Evolutionary conservation across 2,797 vertebrate species (phyloP).

Genomic region (Karalla daura): DNA sequence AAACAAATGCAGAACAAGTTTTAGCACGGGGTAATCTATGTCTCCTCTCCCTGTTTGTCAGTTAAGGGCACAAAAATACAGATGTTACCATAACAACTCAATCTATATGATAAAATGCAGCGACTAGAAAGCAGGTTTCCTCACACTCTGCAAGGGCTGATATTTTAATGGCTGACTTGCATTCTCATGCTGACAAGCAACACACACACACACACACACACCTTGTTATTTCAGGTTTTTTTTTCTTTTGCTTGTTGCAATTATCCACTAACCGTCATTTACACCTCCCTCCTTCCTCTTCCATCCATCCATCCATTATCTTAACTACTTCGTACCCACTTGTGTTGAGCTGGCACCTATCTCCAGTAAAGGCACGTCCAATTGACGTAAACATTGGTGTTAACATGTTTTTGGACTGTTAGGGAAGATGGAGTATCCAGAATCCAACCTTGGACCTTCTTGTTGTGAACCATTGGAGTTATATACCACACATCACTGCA

Average conservation of each 20-base stretch:
- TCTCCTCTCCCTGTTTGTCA: constrained; percentile 5
- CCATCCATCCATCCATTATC: no score
- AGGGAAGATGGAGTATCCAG: no score
- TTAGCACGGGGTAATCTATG: constrained; percentile 23
- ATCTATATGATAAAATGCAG: constrained; percentile 38
- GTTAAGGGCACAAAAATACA: constrained; percentile 23
- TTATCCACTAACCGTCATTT: not conserved
- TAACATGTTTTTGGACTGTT: no score
- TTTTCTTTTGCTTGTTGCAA: constrained; percentile 5
- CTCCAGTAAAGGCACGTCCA: no score
- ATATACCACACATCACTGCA: constrained; percentile 9
- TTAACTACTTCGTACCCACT: no score
- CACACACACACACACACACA: constrained; percentile 21
- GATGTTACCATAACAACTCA: constrained; percentile 11
- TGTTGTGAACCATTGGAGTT: no score
- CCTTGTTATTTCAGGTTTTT: no score
- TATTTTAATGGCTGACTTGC: constrained; percentile 30
- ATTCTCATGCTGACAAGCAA: no score
- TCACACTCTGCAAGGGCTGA: constrained; percentile 3
- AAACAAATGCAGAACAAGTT: constrained; percentile 33
- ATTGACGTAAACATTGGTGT: no score
- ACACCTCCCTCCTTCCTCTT: no score
- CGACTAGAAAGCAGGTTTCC: constrained; percentile 1
- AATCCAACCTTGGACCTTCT: no score
- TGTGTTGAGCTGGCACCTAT: no score